Evolutionary conservation across 1,140 invertebrate genomes (phyloP), one percentile per base, ranked within the genome.

Genomic region (Scaptomyza hsui): DNA sequence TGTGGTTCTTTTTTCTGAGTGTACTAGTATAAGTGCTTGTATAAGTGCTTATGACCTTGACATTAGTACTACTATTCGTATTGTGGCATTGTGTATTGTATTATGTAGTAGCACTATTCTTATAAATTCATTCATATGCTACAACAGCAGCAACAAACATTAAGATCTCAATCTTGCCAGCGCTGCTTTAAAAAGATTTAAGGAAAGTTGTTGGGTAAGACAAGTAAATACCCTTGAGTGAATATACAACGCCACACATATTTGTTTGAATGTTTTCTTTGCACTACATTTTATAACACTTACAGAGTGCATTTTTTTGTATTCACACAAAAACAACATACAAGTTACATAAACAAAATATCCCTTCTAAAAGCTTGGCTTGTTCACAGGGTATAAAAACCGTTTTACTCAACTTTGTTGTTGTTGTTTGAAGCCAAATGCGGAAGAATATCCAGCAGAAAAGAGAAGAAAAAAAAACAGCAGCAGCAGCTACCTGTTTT

Each of bases 401-500:
- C 16, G 41, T 42, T 44, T n/a, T 19, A 19, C 16, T 13, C 21
- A 18, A 3, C 4, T 12, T 15, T 21, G 51, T 12, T 32, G 29
- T 42, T 42, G 29, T 19, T 57, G 64, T 76, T 41, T 26, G 26
- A 18, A 39, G 32, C 52, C 47, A 57, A 65, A 81, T 64, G 68
- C 78, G 78, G 78, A 82, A 82, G 78, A 65, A 7, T 29, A 35
- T 32, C 6, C 19, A 49, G 39, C 39, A n/a, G 42, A 26, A 45
- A 63, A n/a, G n/a, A n/a, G n/a, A n/a, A 26, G 24, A 26, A 26
- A 26, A 26, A 29, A 29, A 29, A 29, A 7, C 26, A 9, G 26
- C 26, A 7, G 26, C 32, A 16, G 29, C 24, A 16, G 37, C 12
- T 82, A 63, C 79, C 74, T 70, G 75, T 29, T 82, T 82, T 78